Base-by-base conservation (phyloP, 2,888 invertebrate species). In the Halocaridina rubra region DNA sequence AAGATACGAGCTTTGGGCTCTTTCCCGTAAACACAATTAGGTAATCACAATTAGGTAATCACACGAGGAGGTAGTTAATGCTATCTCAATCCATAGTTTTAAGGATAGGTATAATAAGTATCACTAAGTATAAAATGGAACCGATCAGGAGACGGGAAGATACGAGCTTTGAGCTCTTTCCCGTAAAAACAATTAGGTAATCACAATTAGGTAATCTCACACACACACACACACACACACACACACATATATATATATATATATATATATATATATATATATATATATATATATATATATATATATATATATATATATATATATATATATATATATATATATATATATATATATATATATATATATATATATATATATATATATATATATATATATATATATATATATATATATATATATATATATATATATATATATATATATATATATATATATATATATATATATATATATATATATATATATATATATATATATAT, bases 261-360 rank as follows among this genome's bases (percentile, higher is more conserved):
- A 22, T 61, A 22, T 19, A 22, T 61, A 22, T 61, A 61, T 61
- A 61, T 19, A 61, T 61, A 61, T 61, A 61, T 61, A 22, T 61
- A 22, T 61, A 61, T 61, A 61, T 61, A 22, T 61, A 61, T 61
- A 61, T 61, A 61, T 61, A 61, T 61, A 61, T 61, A 61, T 61
- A 61, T 61, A 61, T 61, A 61, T 61, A 61, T 61, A 61, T 61
- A 61, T 61, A 61, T 61, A 61, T 61, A 61, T 61, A 61, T 61
- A 61, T 61, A 61, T 61, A 61, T 61, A 61, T 61, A 61, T 61
- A 61, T 61, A 22, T 61, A 61, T 61, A 22, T 61, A 61, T 61
- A 61, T 61, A 61, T 61, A 61, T 61, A 61, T 61, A 61, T 61
- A 61, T 61, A 61, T 22, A 61, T 61, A 61, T 61, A 61, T 61